Percentiles rank a stretch among this genome's conserved stretches.
phyloP scores from a whole-genome alignment of 2,797 vertebrate genomes.

The Rhadinocentrus ornatus region DNA sequence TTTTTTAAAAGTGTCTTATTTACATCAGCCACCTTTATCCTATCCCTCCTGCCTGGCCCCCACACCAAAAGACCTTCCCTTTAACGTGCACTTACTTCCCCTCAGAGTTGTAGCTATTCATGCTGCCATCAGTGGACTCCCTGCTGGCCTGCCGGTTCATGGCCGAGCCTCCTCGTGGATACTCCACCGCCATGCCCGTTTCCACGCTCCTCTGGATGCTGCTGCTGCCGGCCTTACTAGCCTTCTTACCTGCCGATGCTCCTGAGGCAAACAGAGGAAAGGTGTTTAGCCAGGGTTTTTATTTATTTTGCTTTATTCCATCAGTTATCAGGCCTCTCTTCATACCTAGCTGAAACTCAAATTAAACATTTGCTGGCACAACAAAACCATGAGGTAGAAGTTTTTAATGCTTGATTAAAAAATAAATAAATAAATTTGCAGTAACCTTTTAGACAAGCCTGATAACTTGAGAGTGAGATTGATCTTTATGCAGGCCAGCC shows the following conservation, averaged over 20 bases:
- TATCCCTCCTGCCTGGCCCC: too few species aligned
- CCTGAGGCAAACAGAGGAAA: constrained; percentile 47
- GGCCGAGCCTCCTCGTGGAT: constrained; percentile 85
- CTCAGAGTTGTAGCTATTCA: constrained; percentile 99
- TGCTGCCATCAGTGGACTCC: constrained; percentile 96
- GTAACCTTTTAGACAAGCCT: constrained; percentile 35
- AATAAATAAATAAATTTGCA: not conserved
- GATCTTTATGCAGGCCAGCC: not conserved
- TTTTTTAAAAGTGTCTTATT: too few species aligned
- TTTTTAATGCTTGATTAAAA: not conserved
- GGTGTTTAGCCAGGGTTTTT: not conserved
- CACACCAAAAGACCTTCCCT: too few species aligned
- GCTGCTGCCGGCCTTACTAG: constrained; percentile 85
- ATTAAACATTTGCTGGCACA: not conserved
- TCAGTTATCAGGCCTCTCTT: constrained; percentile 48
- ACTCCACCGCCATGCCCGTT: constrained; percentile 97
- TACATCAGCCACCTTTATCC: too few species aligned
- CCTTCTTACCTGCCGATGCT: constrained; percentile 62
- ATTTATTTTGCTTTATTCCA: not conserved
- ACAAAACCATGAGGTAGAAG: not conserved
- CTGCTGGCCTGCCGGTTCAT: constrained; percentile 96
- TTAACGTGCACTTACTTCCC: constrained; percentile 90
- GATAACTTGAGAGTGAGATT: constrained; percentile 34
- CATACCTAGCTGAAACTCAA: constrained; percentile 1
- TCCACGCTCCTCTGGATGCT: constrained; percentile 97